Percentiles rank a stretch among this genome's conserved stretches.
phyloP scores from a whole-genome alignment of 1,140 invertebrate species.

The Ostrea edulis region DNA sequence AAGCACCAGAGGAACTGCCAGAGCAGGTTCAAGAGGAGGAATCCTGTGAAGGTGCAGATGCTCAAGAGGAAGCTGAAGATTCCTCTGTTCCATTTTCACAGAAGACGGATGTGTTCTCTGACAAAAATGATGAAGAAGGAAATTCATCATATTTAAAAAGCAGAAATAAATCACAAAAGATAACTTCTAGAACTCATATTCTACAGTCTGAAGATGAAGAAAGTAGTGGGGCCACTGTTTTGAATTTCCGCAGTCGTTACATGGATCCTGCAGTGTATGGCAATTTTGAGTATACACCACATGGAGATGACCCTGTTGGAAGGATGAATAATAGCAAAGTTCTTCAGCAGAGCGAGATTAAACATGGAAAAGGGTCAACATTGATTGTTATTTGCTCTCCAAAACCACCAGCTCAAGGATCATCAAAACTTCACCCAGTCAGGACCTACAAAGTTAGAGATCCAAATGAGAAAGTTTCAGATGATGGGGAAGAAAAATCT shows the following conservation, averaged over 20 bases:
- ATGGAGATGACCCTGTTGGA: constrained; percentile 57
- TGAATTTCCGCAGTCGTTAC: constrained; percentile 58
- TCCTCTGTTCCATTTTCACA: background rate
- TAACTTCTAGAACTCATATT: constrained; percentile 55
- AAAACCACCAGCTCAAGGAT: constrained; percentile 47
- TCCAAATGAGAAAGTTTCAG: constrained; percentile 51
- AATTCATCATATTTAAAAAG: background rate
- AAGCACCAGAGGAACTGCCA: background rate
- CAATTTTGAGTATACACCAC: constrained; percentile 54
- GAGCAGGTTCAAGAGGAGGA: constrained; percentile 29
- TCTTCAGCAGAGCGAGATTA: constrained; percentile 66
- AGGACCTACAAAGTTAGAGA: constrained; percentile 55
- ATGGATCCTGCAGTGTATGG: constrained; percentile 60
- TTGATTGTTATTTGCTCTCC: constrained; percentile 67
- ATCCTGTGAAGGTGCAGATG: background rate
- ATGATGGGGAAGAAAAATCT: constrained; percentile 41
- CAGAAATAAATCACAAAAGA: background rate
- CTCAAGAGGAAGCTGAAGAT: constrained; percentile 8
- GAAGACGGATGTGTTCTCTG: constrained; percentile 17
- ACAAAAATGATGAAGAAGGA: constrained; percentile 23
- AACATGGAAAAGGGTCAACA: constrained; percentile 67
- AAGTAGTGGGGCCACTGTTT: constrained; percentile 47
- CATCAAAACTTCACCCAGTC: constrained; percentile 42
- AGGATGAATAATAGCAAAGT: constrained; percentile 69
- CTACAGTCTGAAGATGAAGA: constrained; percentile 56